Base-by-base conservation (phyloP, 2,888 invertebrate genomes). In the Deilephila elpenor region DNA sequence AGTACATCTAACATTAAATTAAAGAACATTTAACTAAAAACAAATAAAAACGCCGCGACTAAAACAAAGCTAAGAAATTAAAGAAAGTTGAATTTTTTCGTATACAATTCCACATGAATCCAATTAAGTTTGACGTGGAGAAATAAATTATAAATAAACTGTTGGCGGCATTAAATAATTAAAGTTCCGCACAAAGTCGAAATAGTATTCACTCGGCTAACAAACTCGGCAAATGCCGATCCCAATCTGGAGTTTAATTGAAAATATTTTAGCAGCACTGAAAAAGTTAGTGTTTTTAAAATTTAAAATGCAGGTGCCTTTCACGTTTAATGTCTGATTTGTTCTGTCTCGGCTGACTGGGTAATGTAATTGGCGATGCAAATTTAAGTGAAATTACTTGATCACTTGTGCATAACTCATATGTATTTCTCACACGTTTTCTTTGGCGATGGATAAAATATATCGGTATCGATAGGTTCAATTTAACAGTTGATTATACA, bases 161-260 rank as follows among this genome's bases (percentile, higher is more conserved):
- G 51, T 25, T 1, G 5, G 25, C 14, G 17, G 25, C 5, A 67
- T 67, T 67, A 67, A 67, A 67, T 67, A 67, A 67, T 67, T 67
- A 67, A 67, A 67, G 67, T 67, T 67, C 67, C 67, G 64, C 20
- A 67, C 44, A 51, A 51, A 51, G 44, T 44, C 64, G 64, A 64
- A 64, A 44, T 64, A 64, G 37, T 37, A 67, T 67, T 67, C 67
- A 67, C 44, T 20, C 44, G 14, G 25, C 51, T 20, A 67, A 51
- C 44, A 67, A 67, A 51, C 25, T 51, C 25, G 17, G 67, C 51
- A 67, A 67, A 67, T 6, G 25, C 51, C 51, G 44, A 44, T 67
- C 51, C 25, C 51, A 67, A 51, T 67, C 44, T 25, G 51, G 17
- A 67, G 25, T 67, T 67, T 67, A 67, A 67, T 67, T 67, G 67